A percentile compares a stretch with the other conserved stretches of the same genome.
Evolutionary conservation across 2,888 invertebrate genomes (phyloP).

Genomic region (Melanostoma mellinum): DNA sequence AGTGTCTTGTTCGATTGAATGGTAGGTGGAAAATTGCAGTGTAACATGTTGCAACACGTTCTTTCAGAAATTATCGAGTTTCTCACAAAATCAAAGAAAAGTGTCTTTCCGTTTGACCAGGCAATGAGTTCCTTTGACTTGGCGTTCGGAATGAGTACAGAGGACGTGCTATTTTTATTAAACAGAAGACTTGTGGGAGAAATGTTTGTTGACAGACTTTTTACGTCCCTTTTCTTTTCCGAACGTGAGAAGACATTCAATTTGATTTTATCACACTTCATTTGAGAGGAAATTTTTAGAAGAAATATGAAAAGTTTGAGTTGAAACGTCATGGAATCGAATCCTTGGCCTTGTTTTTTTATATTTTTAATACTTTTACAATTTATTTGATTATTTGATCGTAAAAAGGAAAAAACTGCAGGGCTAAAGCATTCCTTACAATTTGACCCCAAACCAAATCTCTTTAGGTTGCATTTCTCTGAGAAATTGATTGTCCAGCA

Average conservation of each 20-base stretch:
- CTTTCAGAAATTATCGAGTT: slow-evolving; percentile 5
- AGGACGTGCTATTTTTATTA: slow-evolving; percentile 47
- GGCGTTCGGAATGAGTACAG: slow-evolving; percentile 12
- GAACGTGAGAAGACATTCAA: too few relatives aligned
- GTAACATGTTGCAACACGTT: slow-evolving; percentile 62
- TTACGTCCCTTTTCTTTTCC: too few relatives aligned
- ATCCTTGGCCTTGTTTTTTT: too few relatives aligned
- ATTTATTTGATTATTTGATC: too few relatives aligned
- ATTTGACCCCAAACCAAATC: too few relatives aligned
- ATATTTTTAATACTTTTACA: too few relatives aligned
- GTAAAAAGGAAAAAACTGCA: too few relatives aligned
- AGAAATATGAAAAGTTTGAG: too few relatives aligned
- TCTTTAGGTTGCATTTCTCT: not conserved
- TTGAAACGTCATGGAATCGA: too few relatives aligned
- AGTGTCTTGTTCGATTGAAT: slow-evolving; percentile 10
- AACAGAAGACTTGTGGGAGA: slow-evolving; percentile 42
- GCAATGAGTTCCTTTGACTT: not conserved
- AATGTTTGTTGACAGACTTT: not conserved
- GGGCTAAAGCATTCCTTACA: too few relatives aligned
- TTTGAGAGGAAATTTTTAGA: too few relatives aligned
- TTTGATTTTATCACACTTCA: too few relatives aligned
- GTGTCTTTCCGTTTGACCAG: not conserved
- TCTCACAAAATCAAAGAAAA: not conserved
- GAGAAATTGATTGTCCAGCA: not conserved
- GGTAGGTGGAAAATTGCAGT: slow-evolving; percentile 36